phyloP scores from a whole-genome alignment of 30 jellyfish, hydroid and myxozoan species.

The Aurelia sp. region DNA sequence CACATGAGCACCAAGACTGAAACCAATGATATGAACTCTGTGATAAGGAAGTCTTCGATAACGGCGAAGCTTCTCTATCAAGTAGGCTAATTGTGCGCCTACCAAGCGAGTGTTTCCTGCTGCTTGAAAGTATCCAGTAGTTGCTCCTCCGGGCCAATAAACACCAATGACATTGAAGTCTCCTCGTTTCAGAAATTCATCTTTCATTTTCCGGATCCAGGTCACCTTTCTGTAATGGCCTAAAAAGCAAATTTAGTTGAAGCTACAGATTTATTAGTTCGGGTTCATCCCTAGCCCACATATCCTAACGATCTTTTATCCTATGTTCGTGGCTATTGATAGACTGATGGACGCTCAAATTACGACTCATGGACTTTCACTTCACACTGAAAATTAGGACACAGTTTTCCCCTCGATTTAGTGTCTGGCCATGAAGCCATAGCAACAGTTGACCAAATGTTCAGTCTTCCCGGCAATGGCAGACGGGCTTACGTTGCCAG shows the following conservation, averaged over 20 bases:
- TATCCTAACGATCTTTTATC: too few species aligned
- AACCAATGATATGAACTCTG: conserved; percentile 73
- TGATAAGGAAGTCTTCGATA: conserved; percentile 47
- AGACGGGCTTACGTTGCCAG: too few species aligned
- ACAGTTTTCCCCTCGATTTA: too few species aligned
- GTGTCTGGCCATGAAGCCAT: too few species aligned
- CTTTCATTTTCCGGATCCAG: conserved; percentile 16
- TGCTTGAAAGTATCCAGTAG: conserved; percentile 70
- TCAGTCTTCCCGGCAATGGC: too few species aligned
- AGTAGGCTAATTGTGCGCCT: conserved; percentile 70
- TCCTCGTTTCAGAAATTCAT: conserved; percentile 48
- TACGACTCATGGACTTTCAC: too few species aligned
- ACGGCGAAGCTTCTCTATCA: conserved; percentile 35
- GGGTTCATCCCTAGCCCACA: too few species aligned
- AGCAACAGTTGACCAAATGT: too few species aligned
- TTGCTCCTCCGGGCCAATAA: conserved; percentile 78
- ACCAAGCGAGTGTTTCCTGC: conserved; percentile 78
- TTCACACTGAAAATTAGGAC: too few species aligned
- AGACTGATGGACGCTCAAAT: too few species aligned
- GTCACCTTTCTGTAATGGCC: background rate
- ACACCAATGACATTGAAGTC: conserved; percentile 70
- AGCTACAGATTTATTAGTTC: too few species aligned
- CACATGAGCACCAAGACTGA: conserved; percentile 82
- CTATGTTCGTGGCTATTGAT: too few species aligned
- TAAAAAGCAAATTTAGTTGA: background rate